Base-by-base conservation (phyloP, 2,113 vertebrate genomes). In the Theropithecus gelada region DNA sequence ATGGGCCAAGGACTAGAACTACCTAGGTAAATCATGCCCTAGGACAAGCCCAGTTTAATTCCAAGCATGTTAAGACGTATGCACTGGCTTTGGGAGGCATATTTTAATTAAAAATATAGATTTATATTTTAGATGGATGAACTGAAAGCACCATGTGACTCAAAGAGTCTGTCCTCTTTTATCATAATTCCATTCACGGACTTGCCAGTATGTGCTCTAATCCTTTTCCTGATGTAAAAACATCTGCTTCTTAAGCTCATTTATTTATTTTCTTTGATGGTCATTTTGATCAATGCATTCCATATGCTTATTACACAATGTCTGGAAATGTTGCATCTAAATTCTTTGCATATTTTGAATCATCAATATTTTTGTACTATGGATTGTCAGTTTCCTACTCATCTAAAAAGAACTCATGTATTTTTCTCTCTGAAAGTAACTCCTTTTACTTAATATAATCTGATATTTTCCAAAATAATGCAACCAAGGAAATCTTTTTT, bases 251-350 rank as follows among this genome's bases (percentile, higher is more conserved):
- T 95, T 96, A 95, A 90, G 66, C 80, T 93, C 96, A 75, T 93
- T 97, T 94, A 93, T 75, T 90, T 97, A 93, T 97, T 94, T 90
- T 61, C 94, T 97, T 97, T 97, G 96, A 97, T 96, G 96, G 70
- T 20, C 57, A 94, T 78, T 97, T 64, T 96, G 80, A 75, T 55
- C 87, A 97, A 98, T 95, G n/a, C 18, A 70, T 97, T 96, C 95
- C 97, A 96, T 96, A 97, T 97, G 96, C 38, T 95, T 90, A 90
- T 87, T 92, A 92, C 61, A 93, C 59, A 43, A 57, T 55, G 35
- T 82, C 86, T 92, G 87, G 94, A 97, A 95, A 92, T 57, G 45
- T 68, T 83, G 86, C 70, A 35, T 88, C 64, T 92, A 86, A 68
- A 96, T 82, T 95, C 91, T 93, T 94, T 85, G 93, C 64, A 96